Evolutionary conservation across 2,797 vertebrate genomes (phyloP).

Genomic region (Myotis pilosus): DNA sequence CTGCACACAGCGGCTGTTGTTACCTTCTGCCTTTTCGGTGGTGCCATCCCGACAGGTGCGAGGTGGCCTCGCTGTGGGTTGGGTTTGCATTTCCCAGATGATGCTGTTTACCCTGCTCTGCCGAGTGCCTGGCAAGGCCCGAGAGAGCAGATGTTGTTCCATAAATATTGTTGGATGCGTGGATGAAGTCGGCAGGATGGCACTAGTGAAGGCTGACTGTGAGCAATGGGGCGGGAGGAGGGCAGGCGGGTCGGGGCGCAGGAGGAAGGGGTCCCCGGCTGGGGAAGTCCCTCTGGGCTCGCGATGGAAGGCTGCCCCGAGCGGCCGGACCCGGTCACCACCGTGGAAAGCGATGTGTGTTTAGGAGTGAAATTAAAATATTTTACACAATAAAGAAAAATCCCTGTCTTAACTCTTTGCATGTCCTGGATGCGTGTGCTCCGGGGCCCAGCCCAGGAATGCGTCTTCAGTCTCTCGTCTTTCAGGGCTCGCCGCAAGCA

Average conservation of each 20-base stretch:
- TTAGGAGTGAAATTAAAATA: constrained; percentile 7
- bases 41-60: too few species aligned
- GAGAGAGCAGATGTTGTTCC: neutral
- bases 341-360: neutral
- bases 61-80: neutral
- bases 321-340: neutral
- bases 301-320: neutral
- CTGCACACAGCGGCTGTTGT: neutral
- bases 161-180: neutral
- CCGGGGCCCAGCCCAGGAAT: neutral
- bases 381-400: neutral
- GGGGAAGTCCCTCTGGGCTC: neutral
- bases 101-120: neutral
- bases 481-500: neutral
- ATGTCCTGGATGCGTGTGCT: neutral
- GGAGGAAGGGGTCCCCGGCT: neutral
- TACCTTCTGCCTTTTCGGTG: neutral
- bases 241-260: neutral
- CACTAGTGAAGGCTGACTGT: neutral
- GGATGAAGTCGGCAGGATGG: neutral
- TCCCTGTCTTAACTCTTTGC: constrained; percentile 3
- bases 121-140: neutral
- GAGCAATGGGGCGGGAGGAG: too few species aligned
- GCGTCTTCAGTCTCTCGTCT: neutral
- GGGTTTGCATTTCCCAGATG: constrained; percentile 12